phyloP scores from a whole-genome alignment of 2,888 invertebrate genomes.

The Panzeria rudis region DNA sequence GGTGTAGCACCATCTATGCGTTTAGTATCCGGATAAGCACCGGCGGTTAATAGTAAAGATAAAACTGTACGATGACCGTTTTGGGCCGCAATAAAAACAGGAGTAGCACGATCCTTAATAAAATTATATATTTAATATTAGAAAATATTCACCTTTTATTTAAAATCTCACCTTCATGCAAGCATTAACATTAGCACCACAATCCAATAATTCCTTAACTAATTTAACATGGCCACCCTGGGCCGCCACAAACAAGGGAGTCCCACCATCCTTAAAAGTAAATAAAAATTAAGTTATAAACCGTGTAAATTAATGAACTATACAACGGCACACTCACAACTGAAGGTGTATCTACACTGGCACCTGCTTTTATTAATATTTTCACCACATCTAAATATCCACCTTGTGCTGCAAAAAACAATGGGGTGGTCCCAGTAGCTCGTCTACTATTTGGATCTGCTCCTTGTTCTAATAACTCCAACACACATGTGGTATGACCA shows the following conservation, averaged over 20 bases:
- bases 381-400: conserved; percentile 93
- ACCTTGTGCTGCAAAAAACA: conserved; percentile 97
- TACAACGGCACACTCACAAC: conserved; percentile 85
- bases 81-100: conserved; percentile 96
- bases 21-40: conserved; percentile 89
- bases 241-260: conserved; percentile 94
- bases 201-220: conserved; percentile 91
- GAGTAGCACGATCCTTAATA: conserved; percentile 93
- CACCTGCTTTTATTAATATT: conserved; percentile 91
- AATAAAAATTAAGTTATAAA: background rate
- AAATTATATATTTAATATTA: conserved; percentile 54
- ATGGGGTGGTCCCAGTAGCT: conserved; percentile 95
- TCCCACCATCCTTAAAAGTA: conserved; percentile 93
- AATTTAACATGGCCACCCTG: conserved; percentile 96
- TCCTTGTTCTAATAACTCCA: conserved; percentile 93
- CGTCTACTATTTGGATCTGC: conserved; percentile 94
- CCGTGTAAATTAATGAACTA: background rate
- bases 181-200: conserved; percentile 92
- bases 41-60: conserved; percentile 88
- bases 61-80: conserved; percentile 95
- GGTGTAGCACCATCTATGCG: conserved; percentile 94
- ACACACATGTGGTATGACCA: conserved; percentile 93
- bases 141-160: no score
- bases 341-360: conserved; percentile 90
- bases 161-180: conserved; percentile 89